Conservation (phyloP, 2,888 invertebrate species). For the Eristalinus aeneus region DNA sequence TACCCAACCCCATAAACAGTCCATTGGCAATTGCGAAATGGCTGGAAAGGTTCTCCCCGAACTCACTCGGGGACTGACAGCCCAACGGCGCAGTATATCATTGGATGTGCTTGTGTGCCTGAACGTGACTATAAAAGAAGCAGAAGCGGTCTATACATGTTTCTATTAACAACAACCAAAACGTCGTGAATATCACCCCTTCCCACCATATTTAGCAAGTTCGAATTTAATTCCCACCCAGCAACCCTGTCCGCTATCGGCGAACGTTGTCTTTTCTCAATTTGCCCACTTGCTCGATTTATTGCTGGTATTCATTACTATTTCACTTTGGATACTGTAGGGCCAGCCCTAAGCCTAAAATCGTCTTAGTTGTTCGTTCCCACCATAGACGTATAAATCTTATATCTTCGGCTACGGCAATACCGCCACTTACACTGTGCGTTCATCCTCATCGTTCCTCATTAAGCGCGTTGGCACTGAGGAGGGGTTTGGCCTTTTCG, state of each 20-base stretch:
- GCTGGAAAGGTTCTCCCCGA: conserved; percentile 29
- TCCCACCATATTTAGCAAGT: conserved; percentile 40
- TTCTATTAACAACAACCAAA: background rate
- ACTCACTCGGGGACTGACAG: conserved; percentile 48
- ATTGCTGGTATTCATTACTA: conserved; percentile 66
- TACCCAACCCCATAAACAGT: conserved; percentile 54
- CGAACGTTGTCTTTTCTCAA: conserved; percentile 35
- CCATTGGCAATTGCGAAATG: conserved; percentile 66
- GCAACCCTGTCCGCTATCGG: background rate
- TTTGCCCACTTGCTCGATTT: conserved; percentile 61
- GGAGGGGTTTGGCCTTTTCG: conserved; percentile 49
- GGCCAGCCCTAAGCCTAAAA: conserved; percentile 67
- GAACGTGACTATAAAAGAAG: background rate
- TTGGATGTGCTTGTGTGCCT: conserved; percentile 13
- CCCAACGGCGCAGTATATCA: conserved; percentile 55
- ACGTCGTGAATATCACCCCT: conserved; percentile 1
- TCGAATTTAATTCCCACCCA: conserved; percentile 33
- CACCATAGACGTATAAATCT: conserved; percentile 65
- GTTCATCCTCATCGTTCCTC: conserved; percentile 4
- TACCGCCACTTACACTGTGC: background rate
- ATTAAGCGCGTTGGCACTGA: background rate
- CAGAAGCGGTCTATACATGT: background rate
- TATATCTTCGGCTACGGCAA: conserved; percentile 22
- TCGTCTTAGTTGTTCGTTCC: conserved; percentile 66
- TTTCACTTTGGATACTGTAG: conserved; percentile 61